Conservation (phyloP, 2,797 vertebrate species). For the Gymnoscopelus microlampas region DNA sequence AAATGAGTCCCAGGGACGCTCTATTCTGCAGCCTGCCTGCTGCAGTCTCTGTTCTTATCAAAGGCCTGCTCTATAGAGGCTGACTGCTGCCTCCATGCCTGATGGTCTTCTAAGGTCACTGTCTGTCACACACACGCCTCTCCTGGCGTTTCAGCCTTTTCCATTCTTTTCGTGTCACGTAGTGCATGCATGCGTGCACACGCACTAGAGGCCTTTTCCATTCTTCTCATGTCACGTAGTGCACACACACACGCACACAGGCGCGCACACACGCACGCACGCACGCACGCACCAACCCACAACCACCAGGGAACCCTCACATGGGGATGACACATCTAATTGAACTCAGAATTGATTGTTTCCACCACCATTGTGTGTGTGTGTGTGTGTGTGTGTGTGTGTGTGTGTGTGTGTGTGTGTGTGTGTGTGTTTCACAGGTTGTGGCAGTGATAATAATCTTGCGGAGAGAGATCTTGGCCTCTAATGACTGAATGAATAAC, state of each 20-base stretch:
- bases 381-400: constrained; percentile 23
- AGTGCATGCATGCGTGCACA: neutral
- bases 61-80: constrained; percentile 22
- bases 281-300: constrained; percentile 23
- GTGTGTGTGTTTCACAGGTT: constrained; percentile 34
- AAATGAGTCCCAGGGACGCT: constrained; percentile 8
- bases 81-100: constrained; percentile 28
- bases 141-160: constrained; percentile 19
- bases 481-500: constrained; percentile 29
- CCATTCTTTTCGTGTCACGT: constrained; percentile 13
- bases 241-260: too few species aligned
- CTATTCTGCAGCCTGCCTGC: neutral
- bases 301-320: constrained; percentile 40
- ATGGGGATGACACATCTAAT: constrained; percentile 45
- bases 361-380: constrained; percentile 11
- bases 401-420: neutral
- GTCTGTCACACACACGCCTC: constrained; percentile 15
- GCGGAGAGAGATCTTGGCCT: constrained; percentile 31
- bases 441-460: constrained; percentile 44
- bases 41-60: constrained; percentile 20
- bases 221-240: too few species aligned
- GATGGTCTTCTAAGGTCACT: constrained; percentile 31
- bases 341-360: constrained; percentile 44
- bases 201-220: too few species aligned
- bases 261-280: neutral